Evolutionary conservation across 2,113 vertebrate species (phyloP).

Genomic region (Oenanthe oenanthe): DNA sequence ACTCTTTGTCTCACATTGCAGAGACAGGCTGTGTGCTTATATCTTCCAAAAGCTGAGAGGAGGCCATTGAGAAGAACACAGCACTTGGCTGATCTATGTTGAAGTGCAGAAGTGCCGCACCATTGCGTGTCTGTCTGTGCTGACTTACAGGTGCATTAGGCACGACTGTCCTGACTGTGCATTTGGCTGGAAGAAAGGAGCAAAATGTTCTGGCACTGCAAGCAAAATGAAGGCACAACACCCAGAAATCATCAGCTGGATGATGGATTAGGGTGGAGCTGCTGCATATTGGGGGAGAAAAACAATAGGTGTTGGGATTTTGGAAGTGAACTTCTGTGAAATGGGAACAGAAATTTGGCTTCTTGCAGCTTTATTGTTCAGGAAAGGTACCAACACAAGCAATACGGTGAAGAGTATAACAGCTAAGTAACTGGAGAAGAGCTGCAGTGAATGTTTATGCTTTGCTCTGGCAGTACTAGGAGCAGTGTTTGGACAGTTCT

Average conservation of each 20-base stretch:
- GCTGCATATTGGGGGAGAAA: background rate
- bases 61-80: background rate
- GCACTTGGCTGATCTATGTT: background rate
- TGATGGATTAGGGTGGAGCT: background rate
- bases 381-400: slow-evolving; percentile 8
- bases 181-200: background rate
- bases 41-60: background rate
- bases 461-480: background rate
- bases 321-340: background rate
- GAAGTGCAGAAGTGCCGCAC: background rate
- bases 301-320: background rate
- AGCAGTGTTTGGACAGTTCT: background rate
- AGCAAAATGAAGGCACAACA: background rate
- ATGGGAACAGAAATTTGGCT: background rate
- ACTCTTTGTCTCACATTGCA: background rate
- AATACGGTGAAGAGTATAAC: background rate
- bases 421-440: background rate
- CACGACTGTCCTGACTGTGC: background rate
- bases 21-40: background rate
- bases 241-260: background rate
- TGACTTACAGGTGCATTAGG: background rate
- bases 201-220: background rate
- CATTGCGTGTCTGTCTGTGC: rapidly evolving
- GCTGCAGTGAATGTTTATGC: background rate
- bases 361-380: background rate